phyloP scores from a whole-genome alignment of 30 jellyfish, hydroid and myxozoan species.

The Mastigias papua region DNA sequence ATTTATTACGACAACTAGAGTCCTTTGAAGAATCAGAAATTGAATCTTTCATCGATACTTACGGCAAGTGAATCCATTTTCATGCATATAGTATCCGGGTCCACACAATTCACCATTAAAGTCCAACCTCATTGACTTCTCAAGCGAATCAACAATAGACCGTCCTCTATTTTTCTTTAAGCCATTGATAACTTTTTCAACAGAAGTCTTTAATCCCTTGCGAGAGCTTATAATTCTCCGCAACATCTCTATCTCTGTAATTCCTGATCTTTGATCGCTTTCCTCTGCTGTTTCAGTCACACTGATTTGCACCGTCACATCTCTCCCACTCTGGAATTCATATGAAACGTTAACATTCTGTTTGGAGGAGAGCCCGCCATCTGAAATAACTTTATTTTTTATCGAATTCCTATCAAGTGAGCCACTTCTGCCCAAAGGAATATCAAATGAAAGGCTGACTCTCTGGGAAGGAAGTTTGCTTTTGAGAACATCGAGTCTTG shows the following conservation, averaged over 20 bases:
- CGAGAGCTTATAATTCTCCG: conserved; percentile 49
- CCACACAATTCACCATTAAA: conserved; percentile 67
- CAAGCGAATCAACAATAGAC: conserved; percentile 4
- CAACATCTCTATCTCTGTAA: conserved; percentile 38
- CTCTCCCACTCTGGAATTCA: conserved; percentile 42
- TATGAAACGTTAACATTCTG: conserved; percentile 51
- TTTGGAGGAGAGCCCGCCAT: conserved; percentile 27
- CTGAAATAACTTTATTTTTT: background rate
- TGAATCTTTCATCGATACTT: conserved; percentile 2
- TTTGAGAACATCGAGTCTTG: conserved; percentile 71
- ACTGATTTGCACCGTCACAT: conserved; percentile 30
- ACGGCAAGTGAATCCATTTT: conserved; percentile 82
- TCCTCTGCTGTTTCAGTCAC: conserved; percentile 17
- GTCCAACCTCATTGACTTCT: conserved; percentile 35
- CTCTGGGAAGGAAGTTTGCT: conserved; percentile 67
- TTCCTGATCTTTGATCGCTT: background rate
- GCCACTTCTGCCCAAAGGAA: conserved; percentile 49
- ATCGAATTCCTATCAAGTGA: conserved; percentile 14
- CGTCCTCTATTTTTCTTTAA: conserved; percentile 11
- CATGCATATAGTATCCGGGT: conserved; percentile 54
- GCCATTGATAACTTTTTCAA: conserved; percentile 16
- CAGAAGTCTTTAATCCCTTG: conserved; percentile 32
- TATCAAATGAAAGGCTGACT: conserved; percentile 21
- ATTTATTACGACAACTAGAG: no score
- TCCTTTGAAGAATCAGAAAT: background rate